Base-by-base conservation (phyloP, 1,140 invertebrate species). In the Zaprionus vittiger region DNA sequence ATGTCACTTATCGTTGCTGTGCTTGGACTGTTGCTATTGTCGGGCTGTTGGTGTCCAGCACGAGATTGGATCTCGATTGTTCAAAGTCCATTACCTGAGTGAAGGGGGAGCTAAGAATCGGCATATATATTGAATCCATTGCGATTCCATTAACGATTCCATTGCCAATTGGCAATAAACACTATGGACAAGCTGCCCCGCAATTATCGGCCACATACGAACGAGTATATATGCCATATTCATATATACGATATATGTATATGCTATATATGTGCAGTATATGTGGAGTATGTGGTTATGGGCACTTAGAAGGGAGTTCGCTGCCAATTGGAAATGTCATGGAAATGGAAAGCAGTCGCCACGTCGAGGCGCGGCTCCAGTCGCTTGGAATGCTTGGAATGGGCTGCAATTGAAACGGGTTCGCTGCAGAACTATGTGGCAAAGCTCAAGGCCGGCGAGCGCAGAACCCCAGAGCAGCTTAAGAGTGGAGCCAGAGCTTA, bases 391-490 rank as follows among this genome's bases (percentile, higher is more conserved):
- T 67, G 26, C 47, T 57, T 72, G 70, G 57, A 67, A 67, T 77
- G 49, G 34, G 24, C 22, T 17, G 52, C 22, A 59, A 73, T 17
- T 68, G 64, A 77, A 47, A 77, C 75, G 62, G 70, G 75, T 73
- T 77, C 38, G 44, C 15, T 73, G 70, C 75, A 77, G 75, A 73
- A 77, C 56, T 38, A 56, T 67, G 70, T 49, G 24, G 57, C 59
- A 63, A 73, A 38, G 57, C 64, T 67, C 70, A 77, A 73, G 75
- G 70, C 64, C 75, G 62, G 56, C 59, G n/a, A 37, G 73, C 47
- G 59, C 56, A 26, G 26, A 62, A 31, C 31, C 7, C 4, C 14
- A n/a, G 15, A 14, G 17, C 14, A 49, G 11, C 38, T 52, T 17
- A 20, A 38, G 37, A 38, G 37, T 38, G 37, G 14, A 38, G 37